Evolutionary conservation across 2,113 vertebrate genomes (phyloP).

Genomic region (Pangasianodon hypophthalmus): DNA sequence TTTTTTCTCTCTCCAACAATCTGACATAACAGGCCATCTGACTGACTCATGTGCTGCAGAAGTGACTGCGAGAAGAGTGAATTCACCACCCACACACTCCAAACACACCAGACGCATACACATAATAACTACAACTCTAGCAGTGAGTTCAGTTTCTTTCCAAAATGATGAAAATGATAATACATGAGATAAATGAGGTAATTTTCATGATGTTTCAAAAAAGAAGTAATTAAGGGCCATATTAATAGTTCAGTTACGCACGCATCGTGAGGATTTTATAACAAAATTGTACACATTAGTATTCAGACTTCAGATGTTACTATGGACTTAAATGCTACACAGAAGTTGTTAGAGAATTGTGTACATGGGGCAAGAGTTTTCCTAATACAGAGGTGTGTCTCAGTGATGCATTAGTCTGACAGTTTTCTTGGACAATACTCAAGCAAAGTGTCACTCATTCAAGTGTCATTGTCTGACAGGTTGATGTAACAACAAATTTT

Average conservation of each 20-base stretch:
- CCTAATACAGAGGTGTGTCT: background rate
- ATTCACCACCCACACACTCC: constrained; percentile 34
- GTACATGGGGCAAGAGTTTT: background rate
- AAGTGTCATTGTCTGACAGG: background rate
- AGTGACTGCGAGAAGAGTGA: constrained; percentile 36
- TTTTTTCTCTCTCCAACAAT: constrained; percentile 14
- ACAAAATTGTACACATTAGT: background rate
- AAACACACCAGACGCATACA: constrained; percentile 27
- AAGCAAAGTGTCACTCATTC: background rate
- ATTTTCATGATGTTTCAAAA: background rate
- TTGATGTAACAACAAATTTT: background rate
- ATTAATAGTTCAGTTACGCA: too few relatives aligned
- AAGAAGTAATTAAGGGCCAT: background rate
- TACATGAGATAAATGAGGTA: background rate
- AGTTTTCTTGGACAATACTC: background rate
- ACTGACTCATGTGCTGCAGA: constrained; percentile 31
- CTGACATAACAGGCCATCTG: constrained; percentile 29
- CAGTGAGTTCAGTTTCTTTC: background rate
- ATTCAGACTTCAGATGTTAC: background rate
- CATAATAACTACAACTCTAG: background rate
- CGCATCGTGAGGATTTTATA: background rate
- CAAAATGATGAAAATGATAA: background rate
- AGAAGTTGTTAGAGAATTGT: background rate
- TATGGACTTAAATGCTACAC: background rate
- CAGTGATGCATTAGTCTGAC: background rate